Evolutionary conservation across 2,888 invertebrate genomes (phyloP), one percentile per base, ranked within the genome.

Genomic region (Drosophila macrospina): DNA sequence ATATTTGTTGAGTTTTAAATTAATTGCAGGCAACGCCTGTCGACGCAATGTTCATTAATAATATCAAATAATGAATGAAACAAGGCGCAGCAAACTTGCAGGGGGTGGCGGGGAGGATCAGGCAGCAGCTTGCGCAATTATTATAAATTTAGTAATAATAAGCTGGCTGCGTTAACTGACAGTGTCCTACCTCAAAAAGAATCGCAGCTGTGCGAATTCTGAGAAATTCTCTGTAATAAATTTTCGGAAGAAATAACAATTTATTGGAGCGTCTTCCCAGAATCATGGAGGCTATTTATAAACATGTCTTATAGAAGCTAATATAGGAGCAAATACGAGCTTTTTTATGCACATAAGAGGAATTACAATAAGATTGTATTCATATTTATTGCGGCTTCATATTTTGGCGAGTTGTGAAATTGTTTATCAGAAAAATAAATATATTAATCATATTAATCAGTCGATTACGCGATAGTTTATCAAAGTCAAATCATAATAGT

Each of bases 1-100:
- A 83, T 83, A 83, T 81, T 86, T 79, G 65, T 44, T 62, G 52
- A 72, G 77, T 75, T 86, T 80, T 69, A 84, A 86, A 84, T 86
- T 79, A 84, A 84, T 84, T 84, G 81, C 66, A 44, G 64, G 54
- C 74, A 64, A 77, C 69, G 45, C 45, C 70, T 65, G 68, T 45
- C 36, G 44, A 44, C 61, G 24, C 2, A 48, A 50, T 63, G 45
- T 55, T 66, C 73, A 78, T 76, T 78, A 73, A 73, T 78, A 73
- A 70, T 66, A 16, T 30, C 44, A 7, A 48, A 55, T 34, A 66
- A 36, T 55, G 42, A 41, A 32, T 28, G 37, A 11, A 37, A 20
- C 11, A 34, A 28, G n/a, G 37, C 5, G 5, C 1, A 7, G 20
- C 7, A 5, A 51, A 13, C 24, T 34, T 15, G 4, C 5, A 26